These are phyloP conservation scores for Zygogramma bicolorata DNA, from an alignment of 2,888 invertebrate genomes.

Conservation along the genomic window DNA sequence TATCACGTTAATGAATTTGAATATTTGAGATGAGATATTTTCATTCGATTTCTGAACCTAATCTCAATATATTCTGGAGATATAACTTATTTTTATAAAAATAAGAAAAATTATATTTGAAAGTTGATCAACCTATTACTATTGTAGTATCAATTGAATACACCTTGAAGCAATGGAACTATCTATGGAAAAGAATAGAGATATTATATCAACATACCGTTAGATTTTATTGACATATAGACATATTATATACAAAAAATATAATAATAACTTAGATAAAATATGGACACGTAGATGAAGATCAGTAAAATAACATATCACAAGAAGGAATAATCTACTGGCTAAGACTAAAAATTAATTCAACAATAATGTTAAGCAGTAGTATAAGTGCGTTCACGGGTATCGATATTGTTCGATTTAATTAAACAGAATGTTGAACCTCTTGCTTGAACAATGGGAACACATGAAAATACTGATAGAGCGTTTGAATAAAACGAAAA, in stretches of 20 bases:
- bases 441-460: not conserved
- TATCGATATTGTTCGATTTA: no score
- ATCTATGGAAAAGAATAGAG: not conserved
- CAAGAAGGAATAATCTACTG: not conserved
- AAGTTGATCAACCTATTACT: no score
- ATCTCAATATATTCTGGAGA: no score
- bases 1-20: no score
- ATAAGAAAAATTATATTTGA: no score
- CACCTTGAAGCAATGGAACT: not conserved
- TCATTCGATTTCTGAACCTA: no score
- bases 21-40: no score
- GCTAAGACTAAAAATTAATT: not conserved
- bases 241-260: not conserved
- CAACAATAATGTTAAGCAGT: not conserved
- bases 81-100: no score
- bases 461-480: not conserved
- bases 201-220: not conserved
- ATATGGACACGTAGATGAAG: not conserved
- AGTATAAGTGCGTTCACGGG: no score
- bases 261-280: not conserved
- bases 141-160: no score
- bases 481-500: not conserved
- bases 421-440: no score
- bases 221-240: slow-evolving; percentile 2
- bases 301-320: not conserved